These are phyloP conservation scores for Notospermus geniculatus DNA, from an alignment of 1,140 invertebrate genomes.

Conservation along the genomic window DNA sequence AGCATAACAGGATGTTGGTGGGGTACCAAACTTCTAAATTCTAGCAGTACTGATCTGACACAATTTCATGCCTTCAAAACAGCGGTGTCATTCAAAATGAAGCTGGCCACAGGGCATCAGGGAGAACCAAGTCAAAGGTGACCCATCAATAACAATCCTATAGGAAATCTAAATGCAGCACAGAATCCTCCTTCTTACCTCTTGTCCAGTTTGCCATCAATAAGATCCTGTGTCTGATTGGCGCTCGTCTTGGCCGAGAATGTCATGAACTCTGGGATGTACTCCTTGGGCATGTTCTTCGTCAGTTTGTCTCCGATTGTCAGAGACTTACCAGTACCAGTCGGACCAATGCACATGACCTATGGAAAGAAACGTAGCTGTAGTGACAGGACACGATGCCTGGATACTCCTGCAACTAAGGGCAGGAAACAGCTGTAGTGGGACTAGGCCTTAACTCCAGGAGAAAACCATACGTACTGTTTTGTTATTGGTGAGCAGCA, in stretches of 20 bases:
- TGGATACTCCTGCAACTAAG: too few relatives aligned
- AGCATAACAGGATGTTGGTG: too few relatives aligned
- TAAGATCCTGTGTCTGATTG: conserved; percentile 57
- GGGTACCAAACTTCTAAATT: too few relatives aligned
- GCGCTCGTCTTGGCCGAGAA: conserved; percentile 58
- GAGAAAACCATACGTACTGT: conserved; percentile 48
- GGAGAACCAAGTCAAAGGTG: neutral
- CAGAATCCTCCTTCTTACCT: conserved; percentile 32
- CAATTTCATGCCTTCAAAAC: too few relatives aligned
- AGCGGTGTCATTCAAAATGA: too few relatives aligned
- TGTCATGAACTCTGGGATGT: conserved; percentile 55
- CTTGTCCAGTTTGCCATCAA: conserved; percentile 58
- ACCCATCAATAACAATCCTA: neutral
- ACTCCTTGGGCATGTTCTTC: conserved; percentile 53
- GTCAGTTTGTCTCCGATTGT: conserved; percentile 55
- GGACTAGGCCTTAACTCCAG: too few relatives aligned
- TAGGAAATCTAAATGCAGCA: too few relatives aligned
- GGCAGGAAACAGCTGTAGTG: too few relatives aligned
- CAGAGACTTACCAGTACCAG: conserved; percentile 57
- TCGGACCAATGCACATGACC: conserved; percentile 56
- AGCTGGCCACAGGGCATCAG: too few relatives aligned
- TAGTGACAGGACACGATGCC: too few relatives aligned
- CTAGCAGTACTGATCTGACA: too few relatives aligned
- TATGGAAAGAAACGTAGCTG: conserved; percentile 20
- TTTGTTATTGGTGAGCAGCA: conserved; percentile 51